Percentiles rank a stretch among this genome's conserved stretches.
phyloP scores from a whole-genome alignment of 1,140 invertebrate species.

The Drosophila littoralis region DNA sequence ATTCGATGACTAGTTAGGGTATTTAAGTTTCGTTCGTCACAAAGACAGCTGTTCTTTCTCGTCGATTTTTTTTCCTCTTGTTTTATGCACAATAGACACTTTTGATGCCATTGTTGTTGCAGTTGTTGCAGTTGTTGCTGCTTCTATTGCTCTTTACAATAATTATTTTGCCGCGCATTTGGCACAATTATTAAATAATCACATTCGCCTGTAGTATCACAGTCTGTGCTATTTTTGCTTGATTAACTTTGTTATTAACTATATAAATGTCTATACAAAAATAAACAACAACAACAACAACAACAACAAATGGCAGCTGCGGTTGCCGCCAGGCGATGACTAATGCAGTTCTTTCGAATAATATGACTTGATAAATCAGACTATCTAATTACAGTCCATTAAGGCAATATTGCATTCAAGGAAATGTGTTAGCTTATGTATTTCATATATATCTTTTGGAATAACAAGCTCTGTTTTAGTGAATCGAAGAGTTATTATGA shows the following conservation, averaged over 20 bases:
- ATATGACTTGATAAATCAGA: slow-evolving; percentile 53
- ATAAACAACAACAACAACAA: slow-evolving; percentile 33
- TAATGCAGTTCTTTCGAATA: slow-evolving; percentile 56
- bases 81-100: slow-evolving; percentile 48
- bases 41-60: background rate
- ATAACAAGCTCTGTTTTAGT: too few species aligned
- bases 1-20: slow-evolving; percentile 9
- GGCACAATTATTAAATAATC: slow-evolving; percentile 82
- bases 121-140: slow-evolving; percentile 18
- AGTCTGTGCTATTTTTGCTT: slow-evolving; percentile 73
- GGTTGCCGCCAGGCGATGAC: slow-evolving; percentile 39
- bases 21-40: slow-evolving; percentile 13
- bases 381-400: slow-evolving; percentile 46
- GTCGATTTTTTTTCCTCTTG: slow-evolving; percentile 42
- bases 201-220: slow-evolving; percentile 57
- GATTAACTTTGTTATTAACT: slow-evolving; percentile 76
- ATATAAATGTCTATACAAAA: slow-evolving; percentile 37
- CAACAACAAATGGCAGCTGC: slow-evolving; percentile 12
- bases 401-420: slow-evolving; percentile 15
- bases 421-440: background rate
- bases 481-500: too few species aligned
- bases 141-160: slow-evolving; percentile 35
- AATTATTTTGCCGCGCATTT: slow-evolving; percentile 78
- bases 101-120: slow-evolving; percentile 14
- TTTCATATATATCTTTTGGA: too few species aligned